A percentile compares a stretch with the other conserved stretches of the same genome.
These are phyloP conservation scores for Actenoides hombroni DNA, from an alignment of 2,113 vertebrate genomes.

Conservation along the genomic window DNA sequence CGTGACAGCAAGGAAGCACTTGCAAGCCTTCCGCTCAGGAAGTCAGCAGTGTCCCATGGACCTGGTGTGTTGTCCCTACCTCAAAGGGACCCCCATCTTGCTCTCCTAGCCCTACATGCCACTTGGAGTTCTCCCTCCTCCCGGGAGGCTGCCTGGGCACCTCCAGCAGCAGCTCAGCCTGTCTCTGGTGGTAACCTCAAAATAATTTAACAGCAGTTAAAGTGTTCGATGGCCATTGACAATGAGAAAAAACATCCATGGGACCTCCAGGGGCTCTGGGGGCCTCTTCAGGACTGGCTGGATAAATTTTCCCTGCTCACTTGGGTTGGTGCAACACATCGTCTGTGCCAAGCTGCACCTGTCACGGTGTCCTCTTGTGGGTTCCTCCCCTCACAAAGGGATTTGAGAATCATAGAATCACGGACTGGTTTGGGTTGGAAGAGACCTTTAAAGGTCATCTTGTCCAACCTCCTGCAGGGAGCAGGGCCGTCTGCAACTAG, in stretches of 20 bases:
- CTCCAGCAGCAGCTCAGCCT: background rate
- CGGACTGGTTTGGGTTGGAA: background rate
- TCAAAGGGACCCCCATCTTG: background rate
- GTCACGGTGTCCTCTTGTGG: accelerated
- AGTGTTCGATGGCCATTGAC: background rate
- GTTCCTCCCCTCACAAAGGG: background rate
- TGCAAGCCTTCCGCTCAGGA: background rate
- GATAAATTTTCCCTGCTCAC: background rate
- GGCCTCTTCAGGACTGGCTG: background rate
- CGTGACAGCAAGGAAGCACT: background rate
- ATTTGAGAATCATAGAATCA: background rate
- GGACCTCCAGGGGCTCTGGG: background rate
- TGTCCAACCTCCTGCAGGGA: too few relatives aligned
- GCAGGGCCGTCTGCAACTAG: too few relatives aligned
- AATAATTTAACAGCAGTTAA: background rate
- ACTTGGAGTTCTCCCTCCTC: background rate
- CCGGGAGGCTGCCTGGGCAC: background rate
- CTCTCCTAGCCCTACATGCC: background rate
- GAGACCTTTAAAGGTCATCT: background rate
- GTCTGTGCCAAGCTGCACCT: background rate
- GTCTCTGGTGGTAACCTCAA: background rate
- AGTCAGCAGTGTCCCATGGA: background rate
- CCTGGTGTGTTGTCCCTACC: background rate
- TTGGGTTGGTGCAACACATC: background rate
- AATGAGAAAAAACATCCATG: background rate